phyloP scores from a whole-genome alignment of 2,113 vertebrate genomes.

The Neodon shergylaensis region DNA sequence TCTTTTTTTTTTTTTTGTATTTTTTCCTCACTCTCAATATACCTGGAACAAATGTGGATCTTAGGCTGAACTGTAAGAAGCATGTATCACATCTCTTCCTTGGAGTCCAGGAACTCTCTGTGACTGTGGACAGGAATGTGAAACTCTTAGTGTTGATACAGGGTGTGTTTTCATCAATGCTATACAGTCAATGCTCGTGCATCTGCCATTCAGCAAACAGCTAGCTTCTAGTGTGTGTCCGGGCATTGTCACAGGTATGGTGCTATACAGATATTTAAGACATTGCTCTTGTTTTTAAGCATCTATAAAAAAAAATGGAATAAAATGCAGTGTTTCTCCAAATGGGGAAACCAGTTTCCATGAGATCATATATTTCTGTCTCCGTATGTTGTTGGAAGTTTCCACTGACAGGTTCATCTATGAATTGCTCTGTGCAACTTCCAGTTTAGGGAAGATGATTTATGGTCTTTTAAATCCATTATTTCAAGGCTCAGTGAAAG shows the following conservation, averaged over 20 bases:
- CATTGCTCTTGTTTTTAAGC: conserved; percentile 3
- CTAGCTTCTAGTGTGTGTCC: background rate
- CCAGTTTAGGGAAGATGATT: conserved; percentile 32
- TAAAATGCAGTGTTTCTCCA: background rate
- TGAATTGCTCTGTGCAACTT: background rate
- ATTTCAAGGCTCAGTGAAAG: conserved; percentile 51
- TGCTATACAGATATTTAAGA: conserved; percentile 10
- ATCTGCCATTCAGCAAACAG: background rate
- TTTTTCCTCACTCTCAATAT: conserved; percentile 17
- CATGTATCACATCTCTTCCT: background rate
- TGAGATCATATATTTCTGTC: background rate
- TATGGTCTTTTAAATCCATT: conserved; percentile 53
- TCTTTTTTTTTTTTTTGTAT: background rate
- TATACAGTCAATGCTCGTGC: background rate
- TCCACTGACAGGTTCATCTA: conserved; percentile 1
- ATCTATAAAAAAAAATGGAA: background rate
- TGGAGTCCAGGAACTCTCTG: background rate
- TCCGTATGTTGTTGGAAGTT: background rate
- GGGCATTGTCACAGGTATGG: background rate
- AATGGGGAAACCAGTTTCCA: background rate
- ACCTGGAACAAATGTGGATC: conserved; percentile 23
- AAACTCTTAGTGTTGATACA: background rate
- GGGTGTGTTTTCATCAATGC: conserved; percentile 15
- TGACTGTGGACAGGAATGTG: conserved; percentile 1
- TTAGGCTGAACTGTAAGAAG: background rate